A percentile compares a stretch with the other conserved stretches of the same genome.
phyloP scores from a whole-genome alignment of 2,888 invertebrate genomes.

The Phortica okadai region DNA sequence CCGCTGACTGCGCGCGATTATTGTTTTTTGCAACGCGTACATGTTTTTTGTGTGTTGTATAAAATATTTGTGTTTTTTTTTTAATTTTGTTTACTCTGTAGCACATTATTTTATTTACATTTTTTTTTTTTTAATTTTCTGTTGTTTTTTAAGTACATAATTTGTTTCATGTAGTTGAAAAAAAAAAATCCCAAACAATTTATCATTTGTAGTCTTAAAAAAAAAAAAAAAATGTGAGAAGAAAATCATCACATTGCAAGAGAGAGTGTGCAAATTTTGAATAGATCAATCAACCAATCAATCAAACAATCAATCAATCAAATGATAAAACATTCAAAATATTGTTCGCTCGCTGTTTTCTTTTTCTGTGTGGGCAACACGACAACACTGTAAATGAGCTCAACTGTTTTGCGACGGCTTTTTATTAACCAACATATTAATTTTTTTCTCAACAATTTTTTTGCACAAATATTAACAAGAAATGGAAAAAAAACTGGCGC shows the following conservation, averaged over 20 bases:
- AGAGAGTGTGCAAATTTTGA: slow-evolving; percentile 17
- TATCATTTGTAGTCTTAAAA: too few relatives aligned
- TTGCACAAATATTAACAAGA: background rate
- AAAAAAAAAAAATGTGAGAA: too few relatives aligned
- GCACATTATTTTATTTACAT: background rate
- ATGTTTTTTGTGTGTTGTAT: too few relatives aligned
- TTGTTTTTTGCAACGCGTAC: too few relatives aligned
- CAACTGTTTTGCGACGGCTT: slow-evolving; percentile 34
- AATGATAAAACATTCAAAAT: slow-evolving; percentile 2
- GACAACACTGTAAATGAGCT: slow-evolving; percentile 41
- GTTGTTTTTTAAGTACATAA: slow-evolving; percentile 1
- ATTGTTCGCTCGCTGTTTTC: background rate
- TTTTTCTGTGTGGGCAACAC: slow-evolving; percentile 1
- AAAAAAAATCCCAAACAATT: too few relatives aligned
- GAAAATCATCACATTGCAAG: background rate
- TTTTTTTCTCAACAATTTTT: background rate
- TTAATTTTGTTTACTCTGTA: background rate
- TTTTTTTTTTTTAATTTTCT: background rate
- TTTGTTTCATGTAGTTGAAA: background rate
- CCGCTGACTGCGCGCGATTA: too few relatives aligned
- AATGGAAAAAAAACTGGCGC: slow-evolving; percentile 34
- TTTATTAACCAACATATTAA: slow-evolving; percentile 21
- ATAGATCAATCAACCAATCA: background rate
- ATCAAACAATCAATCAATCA: too few relatives aligned
- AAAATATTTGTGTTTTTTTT: background rate